phyloP scores from a whole-genome alignment of 2,797 vertebrate species.

The Macrochelys suwanniensis region DNA sequence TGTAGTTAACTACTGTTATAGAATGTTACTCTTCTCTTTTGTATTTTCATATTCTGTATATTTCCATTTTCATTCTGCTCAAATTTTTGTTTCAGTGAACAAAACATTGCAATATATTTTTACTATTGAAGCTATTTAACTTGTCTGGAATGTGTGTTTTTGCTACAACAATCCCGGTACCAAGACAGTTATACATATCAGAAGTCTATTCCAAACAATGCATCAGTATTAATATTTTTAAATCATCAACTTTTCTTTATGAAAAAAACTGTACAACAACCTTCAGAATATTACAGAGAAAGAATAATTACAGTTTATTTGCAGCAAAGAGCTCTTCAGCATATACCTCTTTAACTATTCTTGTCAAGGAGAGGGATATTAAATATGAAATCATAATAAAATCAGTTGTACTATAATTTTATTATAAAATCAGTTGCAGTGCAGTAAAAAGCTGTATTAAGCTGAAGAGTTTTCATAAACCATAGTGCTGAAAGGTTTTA shows the following conservation, averaged over 20 bases:
- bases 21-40: neutral
- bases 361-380: neutral
- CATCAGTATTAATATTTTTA: neutral
- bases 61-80: neutral
- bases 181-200: neutral
- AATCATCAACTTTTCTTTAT: neutral
- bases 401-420: neutral
- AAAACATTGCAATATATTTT: neutral
- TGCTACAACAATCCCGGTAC: neutral
- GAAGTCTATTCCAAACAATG: neutral
- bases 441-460: slow-evolving; percentile 14
- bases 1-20: neutral
- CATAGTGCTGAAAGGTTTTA: neutral
- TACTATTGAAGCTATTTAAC: neutral
- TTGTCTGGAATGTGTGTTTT: neutral
- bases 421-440: neutral
- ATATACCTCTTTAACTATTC: neutral
- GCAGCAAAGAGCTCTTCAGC: neutral
- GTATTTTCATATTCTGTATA: neutral
- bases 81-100: neutral
- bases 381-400: neutral
- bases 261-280: fast-evolving
- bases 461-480: slow-evolving; percentile 7
- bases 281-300: neutral
- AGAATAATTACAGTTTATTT: neutral